A percentile compares a stretch with the other conserved stretches of the same genome.
phyloP scores from a whole-genome alignment of 2,888 invertebrate species.

The Norana najaformis region DNA sequence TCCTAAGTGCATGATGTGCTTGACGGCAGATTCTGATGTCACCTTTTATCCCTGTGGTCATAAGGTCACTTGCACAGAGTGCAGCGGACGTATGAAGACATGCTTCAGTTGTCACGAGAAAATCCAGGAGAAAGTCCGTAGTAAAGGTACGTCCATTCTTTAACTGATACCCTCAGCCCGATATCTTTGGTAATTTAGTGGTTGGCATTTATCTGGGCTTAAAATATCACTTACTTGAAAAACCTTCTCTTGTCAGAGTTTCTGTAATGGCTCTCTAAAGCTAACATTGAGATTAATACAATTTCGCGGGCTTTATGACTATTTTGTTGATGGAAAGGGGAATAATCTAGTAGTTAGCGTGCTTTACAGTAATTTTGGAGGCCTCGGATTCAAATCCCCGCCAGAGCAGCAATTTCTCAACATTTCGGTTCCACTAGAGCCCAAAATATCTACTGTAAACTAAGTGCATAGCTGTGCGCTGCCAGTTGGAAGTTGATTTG shows the following conservation, averaged over 20 bases:
- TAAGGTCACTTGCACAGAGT: conserved; percentile 75
- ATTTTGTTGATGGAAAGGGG: too few species aligned
- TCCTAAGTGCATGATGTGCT: conserved; percentile 71
- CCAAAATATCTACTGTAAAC: too few species aligned
- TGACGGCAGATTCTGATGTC: conserved; percentile 70
- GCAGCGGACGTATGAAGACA: conserved; percentile 73
- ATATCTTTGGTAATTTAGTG: not conserved
- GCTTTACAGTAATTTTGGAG: too few species aligned
- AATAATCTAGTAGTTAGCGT: too few species aligned
- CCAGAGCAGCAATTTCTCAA: too few species aligned
- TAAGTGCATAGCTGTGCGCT: too few species aligned
- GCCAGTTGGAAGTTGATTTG: too few species aligned
- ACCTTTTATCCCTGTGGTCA: conserved; percentile 77
- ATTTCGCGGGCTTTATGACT: too few species aligned
- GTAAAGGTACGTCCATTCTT: not conserved
- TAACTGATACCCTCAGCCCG: not conserved
- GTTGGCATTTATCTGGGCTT: not conserved
- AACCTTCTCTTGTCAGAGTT: not conserved
- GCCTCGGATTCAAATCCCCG: too few species aligned
- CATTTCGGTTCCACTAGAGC: too few species aligned
- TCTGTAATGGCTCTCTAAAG: not conserved
- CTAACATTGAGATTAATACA: too few species aligned
- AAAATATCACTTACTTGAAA: not conserved
- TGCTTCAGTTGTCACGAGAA: conserved; percentile 38
- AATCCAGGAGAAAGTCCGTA: conserved; percentile 53